Evolutionary conservation across 2,797 vertebrate species (phyloP).

Genomic region (Avahi laniger): DNA sequence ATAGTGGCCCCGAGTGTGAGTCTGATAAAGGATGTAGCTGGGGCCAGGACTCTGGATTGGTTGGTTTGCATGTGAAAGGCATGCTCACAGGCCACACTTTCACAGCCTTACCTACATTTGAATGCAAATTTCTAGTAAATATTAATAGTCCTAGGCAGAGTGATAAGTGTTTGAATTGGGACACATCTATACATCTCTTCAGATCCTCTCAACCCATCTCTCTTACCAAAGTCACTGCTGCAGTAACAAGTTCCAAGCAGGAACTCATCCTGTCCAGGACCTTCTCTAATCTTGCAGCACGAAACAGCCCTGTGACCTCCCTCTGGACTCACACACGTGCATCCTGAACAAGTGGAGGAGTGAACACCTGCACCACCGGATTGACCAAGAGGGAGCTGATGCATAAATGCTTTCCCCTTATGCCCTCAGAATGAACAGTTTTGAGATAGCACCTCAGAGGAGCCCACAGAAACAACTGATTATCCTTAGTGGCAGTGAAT

Average conservation of each 20-base stretch:
- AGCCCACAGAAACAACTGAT: neutral
- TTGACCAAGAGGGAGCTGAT: neutral
- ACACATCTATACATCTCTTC: neutral
- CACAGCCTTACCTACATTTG: neutral
- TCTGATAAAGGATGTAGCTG: neutral
- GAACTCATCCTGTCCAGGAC: neutral
- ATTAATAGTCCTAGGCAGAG: neutral
- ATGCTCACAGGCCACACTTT: neutral
- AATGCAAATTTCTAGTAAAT: neutral
- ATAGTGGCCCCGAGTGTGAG: neutral
- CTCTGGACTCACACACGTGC: rapidly evolving
- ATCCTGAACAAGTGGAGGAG: too few species aligned
- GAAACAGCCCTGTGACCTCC: neutral
- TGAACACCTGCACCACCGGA: neutral
- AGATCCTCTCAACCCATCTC: neutral
- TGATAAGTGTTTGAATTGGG: neutral
- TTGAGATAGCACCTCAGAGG: neutral
- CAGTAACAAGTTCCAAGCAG: neutral
- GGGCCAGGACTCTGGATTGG: neutral
- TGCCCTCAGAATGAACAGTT: neutral
- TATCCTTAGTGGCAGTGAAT: neutral
- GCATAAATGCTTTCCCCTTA: neutral
- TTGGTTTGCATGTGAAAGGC: neutral
- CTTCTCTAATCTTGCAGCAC: neutral
- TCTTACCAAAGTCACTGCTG: neutral